These are phyloP conservation scores for Sitophilus oryzae DNA, from an alignment of 1,140 invertebrate species.

Conservation along the genomic window DNA sequence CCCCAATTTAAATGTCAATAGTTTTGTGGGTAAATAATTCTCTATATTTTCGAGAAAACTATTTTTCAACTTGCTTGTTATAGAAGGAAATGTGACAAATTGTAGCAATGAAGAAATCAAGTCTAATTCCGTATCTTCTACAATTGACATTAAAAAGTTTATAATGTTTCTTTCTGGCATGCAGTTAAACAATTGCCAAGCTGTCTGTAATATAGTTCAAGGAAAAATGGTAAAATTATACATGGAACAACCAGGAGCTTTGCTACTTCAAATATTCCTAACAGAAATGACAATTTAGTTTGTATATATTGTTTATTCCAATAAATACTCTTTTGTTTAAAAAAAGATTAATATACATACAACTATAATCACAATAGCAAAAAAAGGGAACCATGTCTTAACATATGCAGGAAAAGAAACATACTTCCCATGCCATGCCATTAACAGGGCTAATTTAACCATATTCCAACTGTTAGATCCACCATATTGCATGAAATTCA, in stretches of 20 bases:
- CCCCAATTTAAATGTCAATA: constrained; percentile 55
- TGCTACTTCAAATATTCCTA: constrained; percentile 41
- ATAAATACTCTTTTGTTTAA: constrained; percentile 2
- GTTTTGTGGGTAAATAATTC: constrained; percentile 47
- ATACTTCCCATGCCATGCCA: constrained; percentile 78
- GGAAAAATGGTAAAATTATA: constrained; percentile 42
- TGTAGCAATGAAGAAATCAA: constrained; percentile 20
- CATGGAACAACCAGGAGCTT: constrained; percentile 37
- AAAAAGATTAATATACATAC: constrained; percentile 14
- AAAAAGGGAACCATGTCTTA: constrained; percentile 86
- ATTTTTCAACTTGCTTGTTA: neutral
- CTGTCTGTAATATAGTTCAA: constrained; percentile 42
- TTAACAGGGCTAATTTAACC: constrained; percentile 78
- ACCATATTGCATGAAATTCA: constrained; percentile 90
- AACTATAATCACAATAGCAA: constrained; percentile 48
- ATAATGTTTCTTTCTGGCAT: constrained; percentile 41
- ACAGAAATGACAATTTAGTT: constrained; percentile 34
- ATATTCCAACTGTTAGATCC: constrained; percentile 83
- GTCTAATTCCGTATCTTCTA: constrained; percentile 25
- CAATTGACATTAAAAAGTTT: constrained; percentile 43
- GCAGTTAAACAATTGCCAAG: constrained; percentile 39
- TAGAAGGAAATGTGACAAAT: neutral
- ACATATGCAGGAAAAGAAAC: constrained; percentile 70
- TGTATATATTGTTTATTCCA: constrained; percentile 3
- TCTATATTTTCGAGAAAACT: neutral